phyloP scores from a whole-genome alignment of 2,113 vertebrate genomes.

The Lasiurus cinereus region DNA sequence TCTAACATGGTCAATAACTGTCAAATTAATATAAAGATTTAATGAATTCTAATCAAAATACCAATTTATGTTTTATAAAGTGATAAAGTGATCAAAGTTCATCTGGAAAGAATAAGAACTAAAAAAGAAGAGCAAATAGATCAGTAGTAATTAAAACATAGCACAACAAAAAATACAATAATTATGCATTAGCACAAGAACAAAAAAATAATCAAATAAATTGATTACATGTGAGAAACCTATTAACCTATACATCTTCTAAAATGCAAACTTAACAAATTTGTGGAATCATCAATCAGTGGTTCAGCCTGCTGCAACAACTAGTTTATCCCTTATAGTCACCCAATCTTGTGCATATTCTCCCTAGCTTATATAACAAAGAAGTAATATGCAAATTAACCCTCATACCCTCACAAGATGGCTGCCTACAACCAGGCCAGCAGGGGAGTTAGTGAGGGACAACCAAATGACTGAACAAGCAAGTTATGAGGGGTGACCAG shows the following conservation, averaged over 20 bases:
- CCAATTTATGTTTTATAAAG: background rate
- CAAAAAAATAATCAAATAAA: background rate
- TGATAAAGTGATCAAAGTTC: constrained; percentile 36
- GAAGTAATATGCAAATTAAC: too few species aligned
- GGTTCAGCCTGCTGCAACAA: background rate
- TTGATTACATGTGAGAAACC: background rate
- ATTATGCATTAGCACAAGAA: background rate
- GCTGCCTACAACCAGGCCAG: too few species aligned
- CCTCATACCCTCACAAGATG: too few species aligned
- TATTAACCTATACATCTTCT: background rate
- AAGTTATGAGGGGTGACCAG: too few species aligned
- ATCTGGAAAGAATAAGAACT: background rate
- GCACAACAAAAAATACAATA: background rate
- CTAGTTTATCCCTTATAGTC: background rate
- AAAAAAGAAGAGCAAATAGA: background rate
- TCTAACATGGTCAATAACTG: constrained; percentile 29
- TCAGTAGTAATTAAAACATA: background rate
- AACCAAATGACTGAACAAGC: too few species aligned
- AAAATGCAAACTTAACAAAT: background rate
- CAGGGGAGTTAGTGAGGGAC: too few species aligned
- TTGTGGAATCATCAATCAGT: background rate
- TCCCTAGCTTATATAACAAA: background rate
- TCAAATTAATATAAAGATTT: constrained; percentile 25
- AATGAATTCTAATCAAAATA: constrained; percentile 36
- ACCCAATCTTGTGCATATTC: background rate